Evolutionary conservation across 2,888 invertebrate species (phyloP).

Genomic region (Macrophya alboannulata): DNA sequence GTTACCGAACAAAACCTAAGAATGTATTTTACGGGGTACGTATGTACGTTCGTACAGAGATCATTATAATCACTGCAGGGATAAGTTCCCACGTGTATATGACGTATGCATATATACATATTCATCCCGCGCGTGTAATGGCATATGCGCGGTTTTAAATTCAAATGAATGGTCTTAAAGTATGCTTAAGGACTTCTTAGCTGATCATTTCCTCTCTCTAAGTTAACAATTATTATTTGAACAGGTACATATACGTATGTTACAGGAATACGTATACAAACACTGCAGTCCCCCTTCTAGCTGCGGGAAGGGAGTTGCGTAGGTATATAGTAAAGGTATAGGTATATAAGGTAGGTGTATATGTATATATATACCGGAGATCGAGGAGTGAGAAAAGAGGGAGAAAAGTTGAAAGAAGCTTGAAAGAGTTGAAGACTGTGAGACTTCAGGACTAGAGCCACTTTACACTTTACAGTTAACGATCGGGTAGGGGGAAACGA

Average conservation of each 20-base stretch:
- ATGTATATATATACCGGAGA: neutral
- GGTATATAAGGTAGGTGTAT: neutral
- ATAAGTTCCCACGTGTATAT: slow-evolving; percentile 21
- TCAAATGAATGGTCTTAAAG: neutral
- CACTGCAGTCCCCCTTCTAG: neutral
- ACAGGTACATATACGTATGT: neutral
- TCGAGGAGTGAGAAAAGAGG: neutral
- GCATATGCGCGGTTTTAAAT: neutral
- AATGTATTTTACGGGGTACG: neutral
- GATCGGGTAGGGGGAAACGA: slow-evolving; percentile 35
- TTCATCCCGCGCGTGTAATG: neutral
- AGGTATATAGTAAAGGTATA: neutral
- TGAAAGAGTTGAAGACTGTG: slow-evolving; percentile 23
- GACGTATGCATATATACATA: neutral
- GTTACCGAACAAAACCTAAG: slow-evolving; percentile 35
- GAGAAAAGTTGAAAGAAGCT: neutral
- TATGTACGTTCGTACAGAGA: neutral
- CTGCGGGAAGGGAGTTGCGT: neutral
- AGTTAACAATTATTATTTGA: neutral
- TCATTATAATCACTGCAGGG: neutral
- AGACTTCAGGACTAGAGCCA: slow-evolving; percentile 50
- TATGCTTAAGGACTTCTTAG: neutral
- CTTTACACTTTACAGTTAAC: slow-evolving; percentile 53
- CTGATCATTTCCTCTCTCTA: neutral
- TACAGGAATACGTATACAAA: neutral